These are phyloP conservation scores for Drosophila nigrodunni DNA, from an alignment of 1,140 invertebrate genomes.

Conservation along the genomic window DNA sequence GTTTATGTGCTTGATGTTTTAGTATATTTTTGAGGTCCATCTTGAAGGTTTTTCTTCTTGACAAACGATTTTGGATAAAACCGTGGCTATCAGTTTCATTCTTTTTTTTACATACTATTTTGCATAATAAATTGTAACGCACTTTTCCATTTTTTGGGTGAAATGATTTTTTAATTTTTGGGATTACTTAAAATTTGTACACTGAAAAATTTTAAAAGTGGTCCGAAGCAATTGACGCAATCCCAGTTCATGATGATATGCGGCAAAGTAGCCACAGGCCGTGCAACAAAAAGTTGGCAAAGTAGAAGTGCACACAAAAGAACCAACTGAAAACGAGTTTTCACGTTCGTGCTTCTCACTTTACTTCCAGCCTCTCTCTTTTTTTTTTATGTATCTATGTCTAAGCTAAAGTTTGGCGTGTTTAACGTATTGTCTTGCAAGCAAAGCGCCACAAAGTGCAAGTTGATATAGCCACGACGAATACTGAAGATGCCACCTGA, in stretches of 20 bases:
- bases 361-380: background rate
- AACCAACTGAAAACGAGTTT: constrained; percentile 57
- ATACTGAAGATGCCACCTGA: constrained; percentile 24
- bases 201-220: background rate
- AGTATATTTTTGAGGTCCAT: background rate
- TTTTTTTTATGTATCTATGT: background rate
- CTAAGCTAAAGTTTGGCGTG: background rate
- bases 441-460: constrained; percentile 69
- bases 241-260: constrained; percentile 30
- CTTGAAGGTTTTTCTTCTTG: background rate
- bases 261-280: constrained; percentile 47
- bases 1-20: constrained; percentile 45
- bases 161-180: constrained; percentile 10
- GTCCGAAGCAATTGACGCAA: constrained; percentile 14
- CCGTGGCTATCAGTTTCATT: too few species aligned
- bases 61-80: too few species aligned
- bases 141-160: background rate
- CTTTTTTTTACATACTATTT: too few species aligned
- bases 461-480: constrained; percentile 60
- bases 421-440: constrained; percentile 53
- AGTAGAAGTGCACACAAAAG: constrained; percentile 58
- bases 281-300: constrained; percentile 40
- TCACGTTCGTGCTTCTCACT: background rate
- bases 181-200: background rate
- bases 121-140: too few species aligned